Percentiles rank a stretch among this genome's conserved stretches.
Evolutionary conservation across 2,113 vertebrate species (phyloP).

Genomic region (Galbula dea): DNA sequence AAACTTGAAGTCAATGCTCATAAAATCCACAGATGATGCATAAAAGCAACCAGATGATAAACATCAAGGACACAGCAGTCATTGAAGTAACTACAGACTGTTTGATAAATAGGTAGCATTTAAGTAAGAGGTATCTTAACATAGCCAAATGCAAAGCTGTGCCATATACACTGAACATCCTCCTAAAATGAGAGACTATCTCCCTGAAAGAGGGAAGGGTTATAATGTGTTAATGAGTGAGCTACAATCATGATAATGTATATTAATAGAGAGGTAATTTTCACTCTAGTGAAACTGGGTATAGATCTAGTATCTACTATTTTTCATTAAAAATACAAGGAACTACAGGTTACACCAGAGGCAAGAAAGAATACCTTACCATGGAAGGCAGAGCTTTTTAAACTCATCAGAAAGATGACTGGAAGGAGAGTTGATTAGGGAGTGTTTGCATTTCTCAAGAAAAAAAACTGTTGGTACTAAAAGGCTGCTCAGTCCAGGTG

Average conservation of each 20-base stretch:
- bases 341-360: neutral
- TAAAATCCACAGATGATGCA: neutral
- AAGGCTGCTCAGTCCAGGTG: neutral
- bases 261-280: neutral
- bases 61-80: neutral
- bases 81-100: neutral
- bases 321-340: neutral
- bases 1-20: neutral
- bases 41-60: neutral
- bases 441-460: neutral
- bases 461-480: neutral
- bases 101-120: neutral
- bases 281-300: neutral
- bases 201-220: neutral
- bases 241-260: neutral
- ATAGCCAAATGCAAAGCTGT: neutral
- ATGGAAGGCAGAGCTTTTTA: neutral
- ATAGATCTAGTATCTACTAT: neutral
- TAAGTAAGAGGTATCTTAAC: neutral
- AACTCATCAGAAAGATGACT: neutral
- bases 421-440: neutral
- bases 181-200: neutral
- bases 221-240: neutral
- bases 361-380: neutral
- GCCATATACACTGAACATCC: neutral